A percentile compares a stretch with the other conserved stretches of the same genome.
These are phyloP conservation scores for Heteronetta atricapilla DNA, from an alignment of 2,113 vertebrate genomes.

Conservation along the genomic window DNA sequence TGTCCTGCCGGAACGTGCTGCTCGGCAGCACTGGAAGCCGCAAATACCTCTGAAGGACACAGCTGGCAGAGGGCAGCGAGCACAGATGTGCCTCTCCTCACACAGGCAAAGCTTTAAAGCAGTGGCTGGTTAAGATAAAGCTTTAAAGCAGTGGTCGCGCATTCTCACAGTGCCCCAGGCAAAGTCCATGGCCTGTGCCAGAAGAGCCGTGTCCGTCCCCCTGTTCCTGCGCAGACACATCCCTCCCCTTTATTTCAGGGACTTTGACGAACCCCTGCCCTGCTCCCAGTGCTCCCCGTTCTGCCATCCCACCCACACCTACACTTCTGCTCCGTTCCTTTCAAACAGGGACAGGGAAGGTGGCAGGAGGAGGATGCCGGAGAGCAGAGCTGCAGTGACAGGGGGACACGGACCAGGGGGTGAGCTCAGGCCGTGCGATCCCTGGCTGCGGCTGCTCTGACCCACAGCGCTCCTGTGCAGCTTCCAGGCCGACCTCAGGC, in stretches of 20 bases:
- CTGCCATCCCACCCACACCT: background rate
- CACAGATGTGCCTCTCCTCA: background rate
- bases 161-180: rapidly evolving
- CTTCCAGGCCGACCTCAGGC: background rate
- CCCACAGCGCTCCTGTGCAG: rapidly evolving
- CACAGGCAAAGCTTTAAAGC: rapidly evolving
- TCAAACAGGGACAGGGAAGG: rapidly evolving
- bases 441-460: background rate
- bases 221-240: rapidly evolving
- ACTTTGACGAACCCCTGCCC: rapidly evolving
- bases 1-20: background rate
- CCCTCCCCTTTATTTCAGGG: background rate
- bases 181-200: background rate
- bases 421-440: background rate
- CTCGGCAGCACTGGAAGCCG: background rate
- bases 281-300: background rate
- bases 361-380: background rate
- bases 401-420: background rate
- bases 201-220: rapidly evolving
- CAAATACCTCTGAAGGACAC: conserved; percentile 20
- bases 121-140: no score
- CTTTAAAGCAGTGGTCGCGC: rapidly evolving
- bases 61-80: background rate
- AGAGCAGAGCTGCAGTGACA: background rate
- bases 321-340: background rate